A percentile compares a stretch with the other conserved stretches of the same genome.
phyloP scores from a whole-genome alignment of 1,140 invertebrate species.

The Manduca sexta region DNA sequence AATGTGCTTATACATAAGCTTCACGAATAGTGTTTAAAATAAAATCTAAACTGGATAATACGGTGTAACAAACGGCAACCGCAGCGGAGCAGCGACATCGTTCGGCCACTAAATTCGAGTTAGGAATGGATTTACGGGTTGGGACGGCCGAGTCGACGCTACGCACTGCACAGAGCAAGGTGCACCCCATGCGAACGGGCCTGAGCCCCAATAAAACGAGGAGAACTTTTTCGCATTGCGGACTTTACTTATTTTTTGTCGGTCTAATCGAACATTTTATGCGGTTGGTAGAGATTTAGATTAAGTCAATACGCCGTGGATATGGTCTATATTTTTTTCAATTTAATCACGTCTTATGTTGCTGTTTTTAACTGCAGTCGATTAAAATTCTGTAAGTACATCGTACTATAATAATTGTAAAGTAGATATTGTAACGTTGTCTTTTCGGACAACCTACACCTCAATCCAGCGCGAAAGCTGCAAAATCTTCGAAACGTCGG shows the following conservation, averaged over 20 bases:
- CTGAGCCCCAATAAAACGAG: conserved; percentile 47
- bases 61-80: conserved; percentile 33
- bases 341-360: too few species aligned
- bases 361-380: too few species aligned
- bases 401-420: too few species aligned
- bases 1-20: too few species aligned
- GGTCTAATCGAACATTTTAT: conserved; percentile 27
- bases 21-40: too few species aligned
- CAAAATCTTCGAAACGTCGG: too few species aligned
- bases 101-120: conserved; percentile 63
- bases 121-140: conserved; percentile 63
- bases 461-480: too few species aligned
- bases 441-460: too few species aligned
- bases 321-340: too few species aligned
- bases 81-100: conserved; percentile 21
- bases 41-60: conserved; percentile 41
- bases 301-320: neutral
- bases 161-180: conserved; percentile 6
- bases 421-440: too few species aligned
- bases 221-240: conserved; percentile 61
- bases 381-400: too few species aligned
- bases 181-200: conserved; percentile 35
- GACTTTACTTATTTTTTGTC: conserved; percentile 31
- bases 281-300: neutral
- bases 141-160: conserved; percentile 7